Evolutionary conservation across 1,140 invertebrate genomes (phyloP).

Genomic region (Sesamia nonagrioides): DNA sequence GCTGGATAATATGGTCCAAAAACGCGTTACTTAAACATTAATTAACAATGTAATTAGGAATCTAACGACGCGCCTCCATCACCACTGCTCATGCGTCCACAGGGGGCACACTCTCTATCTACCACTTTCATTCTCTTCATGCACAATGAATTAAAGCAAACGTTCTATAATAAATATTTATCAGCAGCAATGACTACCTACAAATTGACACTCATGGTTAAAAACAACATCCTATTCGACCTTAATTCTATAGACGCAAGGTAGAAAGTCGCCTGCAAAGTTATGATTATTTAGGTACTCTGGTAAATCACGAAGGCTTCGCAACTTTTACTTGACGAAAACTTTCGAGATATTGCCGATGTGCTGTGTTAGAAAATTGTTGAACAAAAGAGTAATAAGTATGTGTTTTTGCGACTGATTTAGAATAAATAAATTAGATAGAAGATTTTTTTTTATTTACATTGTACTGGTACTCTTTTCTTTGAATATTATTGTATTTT

Average conservation of each 20-base stretch:
- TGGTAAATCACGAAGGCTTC: constrained; percentile 27
- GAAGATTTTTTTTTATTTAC: too few species aligned
- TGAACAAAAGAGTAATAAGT: neutral
- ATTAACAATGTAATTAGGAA: neutral
- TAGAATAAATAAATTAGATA: neutral
- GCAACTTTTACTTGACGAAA: constrained; percentile 45
- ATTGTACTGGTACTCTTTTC: too few species aligned
- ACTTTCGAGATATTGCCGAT: constrained; percentile 37
- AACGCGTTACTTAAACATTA: neutral
- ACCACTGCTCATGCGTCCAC: neutral
- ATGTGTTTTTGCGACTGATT: neutral
- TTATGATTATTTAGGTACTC: constrained; percentile 37
- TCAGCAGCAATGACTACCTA: constrained; percentile 30
- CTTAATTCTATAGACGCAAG: neutral
- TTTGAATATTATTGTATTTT: too few species aligned
- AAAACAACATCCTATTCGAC: neutral
- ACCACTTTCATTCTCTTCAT: constrained; percentile 14
- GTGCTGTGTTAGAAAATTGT: constrained; percentile 30
- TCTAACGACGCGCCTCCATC: neutral
- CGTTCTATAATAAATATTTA: constrained; percentile 39
- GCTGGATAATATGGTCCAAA: too few species aligned
- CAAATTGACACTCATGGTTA: constrained; percentile 28
- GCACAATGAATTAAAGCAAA: constrained; percentile 11
- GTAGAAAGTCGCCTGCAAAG: neutral
- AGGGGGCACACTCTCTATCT: neutral